Evolutionary conservation across 2,113 vertebrate species (phyloP), one percentile per base, ranked within the genome.

Genomic region (Columbina picui): DNA sequence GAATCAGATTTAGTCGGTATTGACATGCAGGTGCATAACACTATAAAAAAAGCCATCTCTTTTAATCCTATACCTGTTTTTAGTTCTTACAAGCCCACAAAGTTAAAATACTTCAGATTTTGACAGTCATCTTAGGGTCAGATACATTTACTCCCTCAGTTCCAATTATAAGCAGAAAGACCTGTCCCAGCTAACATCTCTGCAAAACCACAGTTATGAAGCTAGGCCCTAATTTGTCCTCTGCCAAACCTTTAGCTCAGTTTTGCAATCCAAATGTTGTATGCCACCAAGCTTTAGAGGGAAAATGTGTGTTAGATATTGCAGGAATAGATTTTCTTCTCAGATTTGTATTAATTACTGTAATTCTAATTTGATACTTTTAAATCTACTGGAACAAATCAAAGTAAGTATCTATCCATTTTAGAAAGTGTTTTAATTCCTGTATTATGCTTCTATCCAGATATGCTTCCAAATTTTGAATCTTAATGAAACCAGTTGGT

Each of bases 401-500:
- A 87, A 93, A 98, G 74, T 27, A 81, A 70, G 22, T 59, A 68
- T 26, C 52, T 69, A 34, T 43, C 57, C 84, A 83, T 87, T 69
- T 93, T 64, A 94, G 92, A 92, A 94, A 96, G 90, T 70, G 89
- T 84, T 91, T 96, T 96, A 90, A 65, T 95, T 96, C 70, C 59
- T 63, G 64, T 91, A 80, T 75, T 96, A 94, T 71, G 64, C 64
- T 97, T 96, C 85, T 92, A 95, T 89, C 85, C 88, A 92, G 81
- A 95, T 77, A 93, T 26, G 36, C 85, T 76, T 97, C 82, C 77
- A 97, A 96, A 91, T 30, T 96, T 96, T 95, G 92, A 95, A 93
- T 91, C 79, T 88, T 91, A 96, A 96, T 94, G 84, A 96, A 78
- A 73, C 65, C 77, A 91, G 61, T 64, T 82, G 3, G 29, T 82